Conservation (phyloP, 2,888 invertebrate species). For the Tipula lateralis region DNA sequence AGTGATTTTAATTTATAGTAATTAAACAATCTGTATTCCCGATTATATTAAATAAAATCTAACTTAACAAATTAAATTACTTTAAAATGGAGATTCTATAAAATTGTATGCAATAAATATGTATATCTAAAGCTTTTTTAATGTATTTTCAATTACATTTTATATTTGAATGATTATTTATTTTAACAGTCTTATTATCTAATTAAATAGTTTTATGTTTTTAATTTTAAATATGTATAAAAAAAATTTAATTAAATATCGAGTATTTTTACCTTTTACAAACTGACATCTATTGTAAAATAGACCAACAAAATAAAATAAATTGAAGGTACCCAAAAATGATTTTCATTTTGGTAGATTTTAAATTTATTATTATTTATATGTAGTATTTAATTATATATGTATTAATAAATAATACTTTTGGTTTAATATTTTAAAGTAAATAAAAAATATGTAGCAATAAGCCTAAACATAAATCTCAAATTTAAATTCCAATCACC, state of each 20-base stretch:
- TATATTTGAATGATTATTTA: neutral
- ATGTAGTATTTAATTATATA: no score
- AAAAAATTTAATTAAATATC: neutral
- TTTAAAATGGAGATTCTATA: neutral
- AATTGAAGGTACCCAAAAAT: neutral
- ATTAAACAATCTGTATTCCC: neutral
- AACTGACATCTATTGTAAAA: neutral
- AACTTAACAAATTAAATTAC: neutral
- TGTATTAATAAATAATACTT: conserved; percentile 9
- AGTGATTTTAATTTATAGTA: no score
- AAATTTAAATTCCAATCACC: neutral
- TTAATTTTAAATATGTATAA: neutral
- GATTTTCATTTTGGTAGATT: neutral
- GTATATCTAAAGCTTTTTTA: neutral
- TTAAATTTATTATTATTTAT: neutral
- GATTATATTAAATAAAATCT: neutral
- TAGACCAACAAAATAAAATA: neutral
- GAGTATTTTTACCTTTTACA: neutral
- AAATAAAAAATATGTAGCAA: neutral
- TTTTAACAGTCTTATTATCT: neutral
- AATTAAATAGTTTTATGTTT: neutral
- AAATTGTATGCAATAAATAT: conserved; percentile 19
- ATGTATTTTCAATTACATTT: neutral
- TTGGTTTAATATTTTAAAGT: neutral
- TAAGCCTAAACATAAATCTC: neutral